Evolutionary conservation across 2,797 vertebrate species (phyloP), one percentile per base, ranked within the genome.

Genomic region (Hemibagrus guttatus): DNA sequence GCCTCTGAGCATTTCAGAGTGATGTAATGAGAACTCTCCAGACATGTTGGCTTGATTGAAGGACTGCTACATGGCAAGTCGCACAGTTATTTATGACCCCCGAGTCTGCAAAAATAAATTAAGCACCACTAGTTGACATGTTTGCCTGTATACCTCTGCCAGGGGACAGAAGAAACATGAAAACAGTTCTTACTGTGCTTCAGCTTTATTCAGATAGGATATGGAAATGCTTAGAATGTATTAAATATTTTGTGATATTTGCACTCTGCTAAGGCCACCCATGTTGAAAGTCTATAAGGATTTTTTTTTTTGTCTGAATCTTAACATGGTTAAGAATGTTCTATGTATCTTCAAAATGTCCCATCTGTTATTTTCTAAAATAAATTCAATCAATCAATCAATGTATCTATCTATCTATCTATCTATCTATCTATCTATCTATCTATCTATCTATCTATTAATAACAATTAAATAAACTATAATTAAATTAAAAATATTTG

Each of bases 41-140:
- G 91, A 93, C 91, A 91, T 90, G 90, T 92, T 54, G 61, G 76
- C 91, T 94, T 90, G 86, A 93, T 92, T 93, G 89, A 93, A 92
- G 89, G 91, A 92, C 90, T 92, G 90, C 89, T 93, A 91, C 91
- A 90, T 93, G 89, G 92, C 63, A 86, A 90, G 90, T 90, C 83
- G 71, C 87, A 87, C 89, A 90, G 90, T 95, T 95, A 93, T 95
- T 95, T 93, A 93, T 94, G 91, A 90, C 86, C 89, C 88, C 87
- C 69, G 85, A 90, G 88, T 92, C 88, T 91, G 71, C 85, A 91
- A 91, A 93, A 92, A 95, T 94, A 94, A 94, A 94, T 95, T 92
- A 94, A 90, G 88, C 90, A 81, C 91, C 87, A 89, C 87, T 49
- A 87, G 90, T 91, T 90, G 90, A 91, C 91, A 84, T 74, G 85